Conservation (phyloP, 1,140 invertebrate species). For the Zeugodacus cucurbitae region DNA sequence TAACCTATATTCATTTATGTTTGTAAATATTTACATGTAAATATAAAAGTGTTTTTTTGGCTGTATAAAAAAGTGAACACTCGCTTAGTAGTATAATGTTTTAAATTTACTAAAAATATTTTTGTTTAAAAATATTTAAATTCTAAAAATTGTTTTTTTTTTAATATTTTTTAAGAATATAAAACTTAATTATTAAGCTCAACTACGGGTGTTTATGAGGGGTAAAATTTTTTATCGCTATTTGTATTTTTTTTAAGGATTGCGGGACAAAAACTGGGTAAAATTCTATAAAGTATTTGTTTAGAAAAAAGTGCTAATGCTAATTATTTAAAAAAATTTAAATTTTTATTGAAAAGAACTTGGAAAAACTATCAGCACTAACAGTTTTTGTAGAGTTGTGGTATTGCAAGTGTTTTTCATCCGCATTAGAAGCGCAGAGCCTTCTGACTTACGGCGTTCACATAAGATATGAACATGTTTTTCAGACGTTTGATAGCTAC, state of each 20-base stretch:
- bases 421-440: not conserved
- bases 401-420: slow-evolving; percentile 19
- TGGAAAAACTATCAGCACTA: slow-evolving; percentile 21
- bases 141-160: not conserved
- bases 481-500: slow-evolving; percentile 24
- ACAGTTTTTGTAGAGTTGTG: slow-evolving; percentile 26
- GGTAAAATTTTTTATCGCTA: not conserved
- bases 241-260: not conserved
- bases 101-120: not conserved
- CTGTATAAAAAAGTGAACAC: not conserved
- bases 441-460: slow-evolving; percentile 35
- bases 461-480: slow-evolving; percentile 28
- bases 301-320: not conserved
- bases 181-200: not conserved
- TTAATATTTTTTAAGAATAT: not conserved
- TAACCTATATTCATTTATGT: not conserved
- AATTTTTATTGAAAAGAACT: not conserved
- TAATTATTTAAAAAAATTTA: not conserved
- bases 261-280: not conserved
- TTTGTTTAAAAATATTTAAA: not conserved
- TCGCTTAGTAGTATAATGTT: not conserved
- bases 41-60: not conserved
- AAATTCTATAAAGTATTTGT: not conserved
- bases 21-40: not conserved
- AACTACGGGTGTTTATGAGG: not conserved